Conservation (phyloP, 2,888 invertebrate species). For the Sinohyriopsis cumingii region DNA sequence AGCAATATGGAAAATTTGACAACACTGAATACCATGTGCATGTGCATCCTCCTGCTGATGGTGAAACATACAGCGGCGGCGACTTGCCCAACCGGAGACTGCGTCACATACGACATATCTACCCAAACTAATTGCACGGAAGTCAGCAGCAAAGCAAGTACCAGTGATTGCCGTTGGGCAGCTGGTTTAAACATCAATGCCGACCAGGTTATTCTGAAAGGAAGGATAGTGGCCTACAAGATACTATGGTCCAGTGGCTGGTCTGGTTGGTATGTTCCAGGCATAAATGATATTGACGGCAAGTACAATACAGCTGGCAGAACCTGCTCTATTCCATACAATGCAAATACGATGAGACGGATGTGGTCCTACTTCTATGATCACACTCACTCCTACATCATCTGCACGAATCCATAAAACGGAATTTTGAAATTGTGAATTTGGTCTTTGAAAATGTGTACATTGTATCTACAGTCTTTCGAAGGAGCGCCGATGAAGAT, state of each 20-base stretch:
- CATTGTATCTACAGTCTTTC: too few species aligned
- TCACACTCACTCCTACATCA: slow-evolving; percentile 24
- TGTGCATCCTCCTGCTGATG: too few species aligned
- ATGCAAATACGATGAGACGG: slow-evolving; percentile 13
- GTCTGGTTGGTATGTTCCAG: slow-evolving; percentile 25
- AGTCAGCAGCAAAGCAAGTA: too few species aligned
- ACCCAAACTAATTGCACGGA: too few species aligned
- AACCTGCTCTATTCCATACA: background rate
- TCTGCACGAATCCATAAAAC: slow-evolving; percentile 8
- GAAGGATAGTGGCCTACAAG: slow-evolving; percentile 22
- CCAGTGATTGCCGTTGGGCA: slow-evolving; percentile 17
- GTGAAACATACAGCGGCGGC: too few species aligned
- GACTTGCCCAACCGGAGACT: too few species aligned
- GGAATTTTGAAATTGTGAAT: too few species aligned
- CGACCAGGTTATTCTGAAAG: slow-evolving; percentile 1
- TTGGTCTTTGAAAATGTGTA: too few species aligned
- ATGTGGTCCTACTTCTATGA: slow-evolving; percentile 24
- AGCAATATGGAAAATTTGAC: too few species aligned
- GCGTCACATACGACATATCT: too few species aligned
- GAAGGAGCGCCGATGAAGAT: too few species aligned
- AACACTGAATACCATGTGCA: too few species aligned
- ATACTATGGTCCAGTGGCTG: slow-evolving; percentile 25
- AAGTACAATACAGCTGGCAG: slow-evolving; percentile 10
- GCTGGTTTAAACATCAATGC: slow-evolving; percentile 12
- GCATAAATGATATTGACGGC: slow-evolving; percentile 20